Percentiles rank a stretch among this genome's conserved stretches.
These are phyloP conservation scores for Microcebus murinus DNA, from an alignment of 2,113 vertebrate species.

Conservation along the genomic window DNA sequence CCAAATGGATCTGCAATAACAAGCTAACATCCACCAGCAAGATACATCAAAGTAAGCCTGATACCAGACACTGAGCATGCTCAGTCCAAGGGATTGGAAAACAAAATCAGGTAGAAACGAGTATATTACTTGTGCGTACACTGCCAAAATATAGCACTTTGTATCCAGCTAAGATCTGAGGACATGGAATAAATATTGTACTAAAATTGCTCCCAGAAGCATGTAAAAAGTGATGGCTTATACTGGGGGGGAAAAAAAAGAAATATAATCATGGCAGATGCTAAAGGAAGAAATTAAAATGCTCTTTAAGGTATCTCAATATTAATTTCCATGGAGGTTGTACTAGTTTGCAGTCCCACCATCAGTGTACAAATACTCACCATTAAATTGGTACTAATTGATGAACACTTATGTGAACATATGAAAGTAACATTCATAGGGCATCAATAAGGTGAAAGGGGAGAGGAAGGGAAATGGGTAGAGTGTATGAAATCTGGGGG, in stretches of 20 bases:
- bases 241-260: neutral
- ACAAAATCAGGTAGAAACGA: neutral
- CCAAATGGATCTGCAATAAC: neutral
- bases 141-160: neutral
- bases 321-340: too few relatives aligned
- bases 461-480: too few relatives aligned
- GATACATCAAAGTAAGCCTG: neutral
- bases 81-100: neutral
- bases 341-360: too few relatives aligned
- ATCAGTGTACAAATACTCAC: too few relatives aligned
- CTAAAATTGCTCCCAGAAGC: neutral
- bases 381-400: too few relatives aligned
- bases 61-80: neutral
- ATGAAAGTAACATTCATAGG: too few relatives aligned
- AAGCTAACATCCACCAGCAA: neutral
- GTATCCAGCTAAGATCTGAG: neutral
- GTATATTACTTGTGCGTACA: neutral
- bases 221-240: neutral
- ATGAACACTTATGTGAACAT: too few relatives aligned
- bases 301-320: too few relatives aligned
- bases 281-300: neutral
- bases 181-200: neutral
- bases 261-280: neutral
- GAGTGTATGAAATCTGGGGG: too few relatives aligned
- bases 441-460: too few relatives aligned